Evolutionary conservation across 2,888 invertebrate genomes (phyloP), one percentile per base, ranked within the genome.

Genomic region (Netelia fuscicornis): DNA sequence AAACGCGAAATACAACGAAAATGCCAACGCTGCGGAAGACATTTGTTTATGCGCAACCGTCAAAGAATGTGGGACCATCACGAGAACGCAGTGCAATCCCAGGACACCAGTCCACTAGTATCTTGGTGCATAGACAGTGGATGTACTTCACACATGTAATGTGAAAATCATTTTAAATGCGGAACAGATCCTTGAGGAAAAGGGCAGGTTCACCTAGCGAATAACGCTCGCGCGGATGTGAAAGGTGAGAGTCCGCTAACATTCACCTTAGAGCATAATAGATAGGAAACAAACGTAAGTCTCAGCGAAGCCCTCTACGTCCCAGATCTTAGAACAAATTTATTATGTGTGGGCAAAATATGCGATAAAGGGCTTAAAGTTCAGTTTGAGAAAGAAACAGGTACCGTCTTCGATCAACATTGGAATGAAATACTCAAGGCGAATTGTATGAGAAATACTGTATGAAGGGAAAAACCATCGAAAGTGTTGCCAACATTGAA

Each of bases 311-410:
- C 74, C 11, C 23, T 71, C 11, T 58, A 70, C 9, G 72, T 78
- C 2, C 81, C 74, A 13, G 70, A 82, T 37, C 42, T 85, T n/a
- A 56, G 77, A 17, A 81, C 72, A 11, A 81, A 84, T 25, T 44
- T 84, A 20, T 10, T 84, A 54, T 84, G 77, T 13, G 77, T 84
- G 11, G 71, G 64, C 8, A 81, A 81, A 68, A 85, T 85, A 17
- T 60, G 74, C 30, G 85, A 85, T 48, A 10, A 37, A 8, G 72
- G 71, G n/a, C 44, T 56, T 42, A 23, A 48, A 2, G 80, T 83
- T 9, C 30, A 44, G 20, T 83, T 79, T 58, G 37, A 13, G 17
- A 74, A 80, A 23, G 6, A 79, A 20, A 9, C 6, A 10, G 85
- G 80, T 8, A 68, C 10, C 17, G 60, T 82, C 11, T 9, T 75